These are phyloP conservation scores for Epizoanthus scotinus DNA, from an alignment of 92 coral and sea anemone genomes.

Conservation along the genomic window DNA sequence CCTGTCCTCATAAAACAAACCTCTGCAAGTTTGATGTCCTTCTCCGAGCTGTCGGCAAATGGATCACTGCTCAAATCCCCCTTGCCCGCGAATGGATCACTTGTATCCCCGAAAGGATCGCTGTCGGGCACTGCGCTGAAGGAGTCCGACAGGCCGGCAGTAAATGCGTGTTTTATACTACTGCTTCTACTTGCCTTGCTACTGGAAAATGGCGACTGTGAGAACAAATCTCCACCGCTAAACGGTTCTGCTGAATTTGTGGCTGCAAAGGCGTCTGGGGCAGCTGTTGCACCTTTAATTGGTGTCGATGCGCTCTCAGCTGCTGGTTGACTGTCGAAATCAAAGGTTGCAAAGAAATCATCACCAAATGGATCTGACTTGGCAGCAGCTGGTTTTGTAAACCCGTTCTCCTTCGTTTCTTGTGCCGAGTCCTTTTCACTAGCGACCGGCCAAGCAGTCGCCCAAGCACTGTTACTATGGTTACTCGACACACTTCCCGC, in stretches of 20 bases:
- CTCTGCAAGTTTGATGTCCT: constrained; percentile 70
- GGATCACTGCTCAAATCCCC: constrained; percentile 68
- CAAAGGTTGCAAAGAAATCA: constrained; percentile 78
- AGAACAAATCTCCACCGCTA: constrained; percentile 53
- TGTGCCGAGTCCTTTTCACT: constrained; percentile 1
- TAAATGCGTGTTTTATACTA: constrained; percentile 36
- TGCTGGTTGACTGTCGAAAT: constrained; percentile 42
- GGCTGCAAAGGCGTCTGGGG: constrained; percentile 43
- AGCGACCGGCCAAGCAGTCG: constrained; percentile 2
- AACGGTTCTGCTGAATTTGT: constrained; percentile 33
- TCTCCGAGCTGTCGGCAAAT: constrained; percentile 65
- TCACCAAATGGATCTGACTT: constrained; percentile 65
- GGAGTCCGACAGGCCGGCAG: constrained; percentile 27
- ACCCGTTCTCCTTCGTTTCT: not conserved
- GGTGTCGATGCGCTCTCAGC: constrained; percentile 6
- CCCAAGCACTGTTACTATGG: constrained; percentile 20
- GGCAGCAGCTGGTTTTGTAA: constrained; percentile 22
- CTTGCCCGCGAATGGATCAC: constrained; percentile 93
- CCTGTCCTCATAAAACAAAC: constrained; percentile 40
- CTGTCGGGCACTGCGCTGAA: constrained; percentile 51
- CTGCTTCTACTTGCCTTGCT: constrained; percentile 16
- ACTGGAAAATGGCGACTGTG: constrained; percentile 50
- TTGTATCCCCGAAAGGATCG: constrained; percentile 88
- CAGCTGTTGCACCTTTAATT: constrained; percentile 27
- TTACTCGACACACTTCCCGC: not conserved